Base-by-base conservation (phyloP, 2,113 vertebrate genomes). In the Globicephala melas region DNA sequence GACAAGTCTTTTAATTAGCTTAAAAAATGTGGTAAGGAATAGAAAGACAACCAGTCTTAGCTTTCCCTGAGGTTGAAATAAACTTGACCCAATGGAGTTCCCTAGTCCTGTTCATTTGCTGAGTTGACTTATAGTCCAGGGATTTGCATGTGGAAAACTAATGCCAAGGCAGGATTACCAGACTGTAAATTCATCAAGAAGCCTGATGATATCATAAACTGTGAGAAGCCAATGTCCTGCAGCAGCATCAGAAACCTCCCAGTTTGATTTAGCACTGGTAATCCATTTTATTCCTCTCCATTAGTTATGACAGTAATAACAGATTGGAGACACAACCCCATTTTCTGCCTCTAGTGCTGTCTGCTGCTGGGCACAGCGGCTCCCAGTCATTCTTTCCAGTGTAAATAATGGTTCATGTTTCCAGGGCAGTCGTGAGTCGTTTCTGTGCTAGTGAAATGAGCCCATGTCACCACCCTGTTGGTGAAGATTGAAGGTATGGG, bases 321-420 rank as follows among this genome's bases (percentile, higher is more conserved):
- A 92, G 87, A 91, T 80, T 86, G 77, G 83, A 20, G 82, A 94
- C 71, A 85, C 63, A 91, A 81, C 26, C 89, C 93, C 36, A 53
- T 94, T 98, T 98, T 97, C 92, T 89, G 77, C 63, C 28, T 96
- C 91, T 83, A 79, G 94, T 96, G 41, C 89, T 97, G 92, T 91
- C 96, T 93, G 91, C 96, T 90, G 95, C 90, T 97, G 97, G 74
- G 96, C 98, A 96, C 74, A 98, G 97, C 94, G 98, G 96, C 93
- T 92, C 68, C 15, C 17, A 97, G 91, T 98, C 83, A 60, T 98
- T 98, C 91, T 98, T 99, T 98, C 98, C 97, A 98, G 94, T 97
- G 89, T 98, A 97, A 98, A 98, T 1, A 97, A 58, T 93, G 86
- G 98, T 98, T 99, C 97, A 84, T 98, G 96, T 98, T 99, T 98